Evolutionary conservation across 2,113 vertebrate species (phyloP).

Genomic region (Australoheros scitulus): DNA sequence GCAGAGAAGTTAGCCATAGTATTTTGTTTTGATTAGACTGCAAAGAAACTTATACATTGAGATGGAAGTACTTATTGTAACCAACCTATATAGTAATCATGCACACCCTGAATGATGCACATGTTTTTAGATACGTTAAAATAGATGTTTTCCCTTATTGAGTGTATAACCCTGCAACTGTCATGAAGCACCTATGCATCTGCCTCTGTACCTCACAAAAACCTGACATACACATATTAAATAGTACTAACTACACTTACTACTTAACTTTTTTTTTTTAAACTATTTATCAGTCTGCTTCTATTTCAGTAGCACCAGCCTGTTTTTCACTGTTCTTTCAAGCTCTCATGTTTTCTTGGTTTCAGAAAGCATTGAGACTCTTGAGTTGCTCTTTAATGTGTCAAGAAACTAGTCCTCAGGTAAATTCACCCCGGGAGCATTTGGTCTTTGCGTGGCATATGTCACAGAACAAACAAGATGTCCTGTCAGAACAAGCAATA

Average conservation of each 20-base stretch:
- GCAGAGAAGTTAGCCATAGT: conserved; percentile 18
- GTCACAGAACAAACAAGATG: conserved; percentile 1
- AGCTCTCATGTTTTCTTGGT: conserved; percentile 1
- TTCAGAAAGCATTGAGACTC: conserved; percentile 21
- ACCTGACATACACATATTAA: neutral
- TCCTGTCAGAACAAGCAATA: conserved; percentile 37
- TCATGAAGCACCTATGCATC: neutral
- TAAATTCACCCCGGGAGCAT: conserved; percentile 45
- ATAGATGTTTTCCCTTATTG: neutral
- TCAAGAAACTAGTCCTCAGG: conserved; percentile 45
- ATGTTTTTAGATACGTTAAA: neutral
- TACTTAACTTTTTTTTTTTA: neutral
- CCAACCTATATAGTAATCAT: conserved; percentile 30
- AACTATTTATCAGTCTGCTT: conserved; percentile 17
- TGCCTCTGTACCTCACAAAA: neutral
- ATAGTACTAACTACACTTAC: neutral
- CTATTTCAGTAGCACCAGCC: neutral
- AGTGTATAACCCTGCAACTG: neutral
- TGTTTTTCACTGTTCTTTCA: neutral
- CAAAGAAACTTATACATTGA: conserved; percentile 35
- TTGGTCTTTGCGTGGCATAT: conserved; percentile 38
- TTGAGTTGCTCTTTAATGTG: conserved; percentile 44
- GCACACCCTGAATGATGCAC: neutral
- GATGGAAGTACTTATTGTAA: conserved; percentile 39
- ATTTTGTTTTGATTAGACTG: conserved; percentile 55